These are phyloP conservation scores for Chloebia gouldiae DNA, from an alignment of 2,113 vertebrate species.

Conservation along the genomic window DNA sequence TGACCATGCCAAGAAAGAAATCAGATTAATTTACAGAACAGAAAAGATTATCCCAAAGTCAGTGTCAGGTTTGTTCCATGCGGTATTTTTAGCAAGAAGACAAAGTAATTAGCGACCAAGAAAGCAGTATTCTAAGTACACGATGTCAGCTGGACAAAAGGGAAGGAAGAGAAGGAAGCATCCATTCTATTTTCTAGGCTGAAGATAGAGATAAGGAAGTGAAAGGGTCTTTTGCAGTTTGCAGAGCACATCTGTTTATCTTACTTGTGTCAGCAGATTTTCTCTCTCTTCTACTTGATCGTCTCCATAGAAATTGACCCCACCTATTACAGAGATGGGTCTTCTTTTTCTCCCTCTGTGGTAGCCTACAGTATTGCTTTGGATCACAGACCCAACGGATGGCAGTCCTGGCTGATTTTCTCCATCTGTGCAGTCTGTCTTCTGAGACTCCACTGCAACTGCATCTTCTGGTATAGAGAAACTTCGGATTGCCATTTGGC, in stretches of 20 bases:
- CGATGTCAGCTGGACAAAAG: neutral
- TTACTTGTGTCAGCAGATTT: conserved; percentile 87
- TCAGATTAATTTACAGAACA: conserved; percentile 46
- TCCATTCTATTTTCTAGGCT: conserved; percentile 52
- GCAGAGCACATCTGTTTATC: conserved; percentile 64
- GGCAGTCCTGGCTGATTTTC: conserved; percentile 35
- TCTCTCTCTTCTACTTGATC: conserved; percentile 78
- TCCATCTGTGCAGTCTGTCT: conserved; percentile 22
- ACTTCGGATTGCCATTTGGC: conserved; percentile 81
- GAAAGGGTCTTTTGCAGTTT: conserved; percentile 41
- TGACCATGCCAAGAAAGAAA: conserved; percentile 21
- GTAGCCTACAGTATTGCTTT: conserved; percentile 47
- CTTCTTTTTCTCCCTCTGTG: conserved; percentile 72
- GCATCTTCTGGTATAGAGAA: conserved; percentile 89
- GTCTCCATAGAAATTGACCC: conserved; percentile 78
- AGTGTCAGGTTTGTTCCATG: conserved; percentile 29
- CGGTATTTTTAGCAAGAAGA: conserved; percentile 22
- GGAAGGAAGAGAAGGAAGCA: conserved; percentile 57
- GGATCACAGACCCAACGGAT: neutral
- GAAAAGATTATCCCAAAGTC: conserved; percentile 5
- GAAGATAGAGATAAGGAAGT: conserved; percentile 59
- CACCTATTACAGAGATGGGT: conserved; percentile 89
- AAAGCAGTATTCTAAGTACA: conserved; percentile 35
- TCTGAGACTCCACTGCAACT: conserved; percentile 59
- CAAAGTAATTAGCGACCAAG: conserved; percentile 56